Percentiles rank a stretch among this genome's conserved stretches.
Evolutionary conservation across 2,797 vertebrate genomes (phyloP).

Genomic region (Sylvia borin): DNA sequence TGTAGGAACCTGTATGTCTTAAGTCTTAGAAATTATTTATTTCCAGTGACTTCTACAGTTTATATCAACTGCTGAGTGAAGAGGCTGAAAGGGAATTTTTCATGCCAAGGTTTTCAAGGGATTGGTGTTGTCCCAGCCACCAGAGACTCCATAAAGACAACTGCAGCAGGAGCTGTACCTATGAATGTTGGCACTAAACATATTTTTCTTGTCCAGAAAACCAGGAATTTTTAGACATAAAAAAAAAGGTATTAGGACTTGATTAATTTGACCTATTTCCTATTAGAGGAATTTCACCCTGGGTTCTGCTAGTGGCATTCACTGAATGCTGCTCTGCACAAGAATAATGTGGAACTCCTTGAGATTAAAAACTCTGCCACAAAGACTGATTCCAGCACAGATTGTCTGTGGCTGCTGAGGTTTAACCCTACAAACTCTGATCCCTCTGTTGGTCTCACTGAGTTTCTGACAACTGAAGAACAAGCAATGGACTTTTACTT

Average conservation of each 20-base stretch:
- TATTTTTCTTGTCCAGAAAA: neutral
- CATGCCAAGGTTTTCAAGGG: neutral
- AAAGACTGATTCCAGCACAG: neutral
- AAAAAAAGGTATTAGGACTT: neutral
- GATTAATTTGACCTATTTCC: neutral
- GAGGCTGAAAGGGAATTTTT: neutral
- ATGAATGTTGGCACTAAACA: neutral
- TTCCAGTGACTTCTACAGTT: neutral
- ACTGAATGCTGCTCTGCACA: neutral
- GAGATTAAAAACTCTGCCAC: neutral
- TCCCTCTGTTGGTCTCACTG: rapidly evolving
- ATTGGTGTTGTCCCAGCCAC: neutral
- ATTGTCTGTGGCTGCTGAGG: neutral
- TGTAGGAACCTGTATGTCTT: neutral
- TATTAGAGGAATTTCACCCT: neutral
- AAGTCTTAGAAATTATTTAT: neutral
- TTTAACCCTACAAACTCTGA: neutral
- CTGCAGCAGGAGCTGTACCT: neutral
- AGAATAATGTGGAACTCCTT: neutral
- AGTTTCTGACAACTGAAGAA: neutral
- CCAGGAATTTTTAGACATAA: neutral
- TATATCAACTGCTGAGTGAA: neutral
- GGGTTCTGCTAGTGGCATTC: neutral
- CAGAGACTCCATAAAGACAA: neutral
- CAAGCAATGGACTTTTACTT: neutral